Evolutionary conservation across 2,113 vertebrate species (phyloP).

Genomic region (Pongo pygmaeus): DNA sequence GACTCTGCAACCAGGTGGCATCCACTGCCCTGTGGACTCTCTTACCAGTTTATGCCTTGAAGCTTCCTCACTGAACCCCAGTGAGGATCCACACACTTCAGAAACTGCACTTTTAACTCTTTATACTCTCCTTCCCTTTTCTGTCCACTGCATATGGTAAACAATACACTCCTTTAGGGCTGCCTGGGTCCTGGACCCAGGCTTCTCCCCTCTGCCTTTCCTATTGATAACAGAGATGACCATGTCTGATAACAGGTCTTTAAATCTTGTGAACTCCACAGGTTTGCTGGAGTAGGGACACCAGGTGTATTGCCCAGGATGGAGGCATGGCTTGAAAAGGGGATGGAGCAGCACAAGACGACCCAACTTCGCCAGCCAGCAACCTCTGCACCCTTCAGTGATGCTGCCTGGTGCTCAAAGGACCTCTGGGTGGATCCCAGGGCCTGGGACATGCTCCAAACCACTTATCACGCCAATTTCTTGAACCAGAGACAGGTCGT

Average conservation of each 20-base stretch:
- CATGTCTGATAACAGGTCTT: not conserved
- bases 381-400: too few species aligned
- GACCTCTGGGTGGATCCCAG: not conserved
- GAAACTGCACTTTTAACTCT: not conserved
- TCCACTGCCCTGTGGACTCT: not conserved
- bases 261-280: not conserved
- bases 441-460: not conserved
- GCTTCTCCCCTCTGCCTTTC: not conserved
- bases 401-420: not conserved
- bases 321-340: not conserved
- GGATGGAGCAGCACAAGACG: accelerated
- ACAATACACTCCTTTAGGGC: not conserved
- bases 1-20: not conserved
- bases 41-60: not conserved
- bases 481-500: not conserved
- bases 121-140: not conserved
- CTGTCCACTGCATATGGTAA: too few species aligned
- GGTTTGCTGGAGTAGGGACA: accelerated
- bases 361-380: too few species aligned
- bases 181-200: too few species aligned
- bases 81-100: not conserved
- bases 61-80: not conserved
- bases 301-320: not conserved
- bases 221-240: not conserved
- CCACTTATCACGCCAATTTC: not conserved